Evolutionary conservation across 2,113 vertebrate species (phyloP).

Genomic region (Narcine bancroftii): DNA sequence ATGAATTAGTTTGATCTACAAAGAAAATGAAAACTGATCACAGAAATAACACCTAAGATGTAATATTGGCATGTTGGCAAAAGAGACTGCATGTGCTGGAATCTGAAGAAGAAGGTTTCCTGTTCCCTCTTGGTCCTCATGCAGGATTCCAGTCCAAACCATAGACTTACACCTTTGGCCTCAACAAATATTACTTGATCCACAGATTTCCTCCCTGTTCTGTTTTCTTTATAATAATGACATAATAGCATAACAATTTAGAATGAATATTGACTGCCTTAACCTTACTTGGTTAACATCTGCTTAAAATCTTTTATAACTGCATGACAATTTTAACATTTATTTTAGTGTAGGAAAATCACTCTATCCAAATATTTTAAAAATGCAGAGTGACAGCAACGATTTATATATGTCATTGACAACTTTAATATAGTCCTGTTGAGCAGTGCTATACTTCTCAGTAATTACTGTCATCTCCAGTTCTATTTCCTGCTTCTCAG

Average conservation of each 20-base stretch:
- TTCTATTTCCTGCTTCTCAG: slow-evolving; percentile 50
- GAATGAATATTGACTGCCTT: background rate
- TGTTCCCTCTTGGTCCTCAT: no score
- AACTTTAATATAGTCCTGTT: slow-evolving; percentile 46
- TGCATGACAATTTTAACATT: background rate
- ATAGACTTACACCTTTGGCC: no score
- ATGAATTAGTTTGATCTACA: background rate
- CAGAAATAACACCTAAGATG: background rate
- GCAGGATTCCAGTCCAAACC: no score
- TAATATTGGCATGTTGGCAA: background rate
- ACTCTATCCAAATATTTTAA: slow-evolving; percentile 12
- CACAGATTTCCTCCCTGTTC: no score
- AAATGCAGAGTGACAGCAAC: slow-evolving; percentile 38
- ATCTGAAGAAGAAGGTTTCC: no score
- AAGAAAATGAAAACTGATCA: background rate
- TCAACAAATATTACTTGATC: no score
- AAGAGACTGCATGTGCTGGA: no score
- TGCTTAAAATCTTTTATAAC: slow-evolving; percentile 14
- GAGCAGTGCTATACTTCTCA: slow-evolving; percentile 47
- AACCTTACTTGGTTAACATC: background rate
- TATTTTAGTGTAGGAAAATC: background rate
- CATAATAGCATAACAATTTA: background rate
- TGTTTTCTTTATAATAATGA: background rate
- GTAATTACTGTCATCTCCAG: slow-evolving; percentile 51
- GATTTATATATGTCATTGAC: slow-evolving; percentile 40